Evolutionary conservation across 2,888 invertebrate genomes (phyloP).

Genomic region (Tanytarsus gracilentus): DNA sequence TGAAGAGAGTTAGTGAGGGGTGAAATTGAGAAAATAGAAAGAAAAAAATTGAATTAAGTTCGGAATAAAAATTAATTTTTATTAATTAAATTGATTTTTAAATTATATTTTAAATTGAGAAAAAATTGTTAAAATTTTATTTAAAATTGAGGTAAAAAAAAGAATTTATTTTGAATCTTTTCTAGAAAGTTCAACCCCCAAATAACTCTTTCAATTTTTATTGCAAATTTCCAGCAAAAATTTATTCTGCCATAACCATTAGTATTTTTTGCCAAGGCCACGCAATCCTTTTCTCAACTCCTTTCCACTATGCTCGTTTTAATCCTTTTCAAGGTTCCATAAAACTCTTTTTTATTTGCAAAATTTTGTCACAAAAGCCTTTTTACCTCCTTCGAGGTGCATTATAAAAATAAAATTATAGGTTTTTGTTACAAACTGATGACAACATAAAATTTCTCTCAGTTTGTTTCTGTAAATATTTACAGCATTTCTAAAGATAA

Average conservation of each 20-base stretch:
- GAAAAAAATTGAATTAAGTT: too few relatives aligned
- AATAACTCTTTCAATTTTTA: background rate
- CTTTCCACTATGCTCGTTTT: background rate
- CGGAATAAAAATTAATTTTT: too few relatives aligned
- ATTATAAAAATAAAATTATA: constrained; percentile 28
- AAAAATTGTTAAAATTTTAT: too few relatives aligned
- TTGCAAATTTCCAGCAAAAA: background rate
- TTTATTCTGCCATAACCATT: background rate
- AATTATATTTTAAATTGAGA: too few relatives aligned
- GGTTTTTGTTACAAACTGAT: constrained; percentile 9
- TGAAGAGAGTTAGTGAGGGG: too few relatives aligned
- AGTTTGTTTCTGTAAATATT: constrained; percentile 24
- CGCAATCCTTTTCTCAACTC: constrained; percentile 2
- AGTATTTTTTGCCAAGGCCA: constrained; percentile 12
- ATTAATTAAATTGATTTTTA: too few relatives aligned
- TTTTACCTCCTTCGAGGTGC: too few relatives aligned
- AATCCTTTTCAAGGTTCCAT: constrained; percentile 28
- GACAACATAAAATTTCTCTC: background rate
- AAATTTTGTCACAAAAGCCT: constrained; percentile 1
- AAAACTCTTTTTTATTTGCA: background rate
- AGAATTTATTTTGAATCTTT: too few relatives aligned
- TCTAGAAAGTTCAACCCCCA: too few relatives aligned
- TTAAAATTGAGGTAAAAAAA: too few relatives aligned
- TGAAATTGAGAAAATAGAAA: too few relatives aligned
- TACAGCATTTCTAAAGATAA: constrained; percentile 20